phyloP scores from a whole-genome alignment of 37 sponge, comb jelly and placozoan genomes.

The Dysidea cf. avara region DNA sequence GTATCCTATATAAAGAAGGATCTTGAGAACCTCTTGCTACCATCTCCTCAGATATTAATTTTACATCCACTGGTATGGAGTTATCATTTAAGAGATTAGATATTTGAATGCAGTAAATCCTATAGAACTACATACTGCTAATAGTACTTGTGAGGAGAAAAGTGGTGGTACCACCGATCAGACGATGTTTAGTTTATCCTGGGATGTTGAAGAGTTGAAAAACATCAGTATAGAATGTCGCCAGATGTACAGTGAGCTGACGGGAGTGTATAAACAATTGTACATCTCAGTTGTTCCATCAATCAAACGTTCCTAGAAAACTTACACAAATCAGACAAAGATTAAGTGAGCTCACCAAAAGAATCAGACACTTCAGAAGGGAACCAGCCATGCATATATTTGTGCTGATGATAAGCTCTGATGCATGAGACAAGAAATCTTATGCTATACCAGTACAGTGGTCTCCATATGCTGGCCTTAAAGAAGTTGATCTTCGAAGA shows the following conservation, averaged over 20 bases:
- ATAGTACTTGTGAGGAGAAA: slow-evolving; percentile 25
- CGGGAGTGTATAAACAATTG: background rate
- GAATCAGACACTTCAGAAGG: background rate
- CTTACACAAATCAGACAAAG: slow-evolving; percentile 4
- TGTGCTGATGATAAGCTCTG: slow-evolving; percentile 43
- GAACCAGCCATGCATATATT: slow-evolving; percentile 41
- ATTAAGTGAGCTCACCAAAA: background rate
- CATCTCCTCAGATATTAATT: slow-evolving; percentile 2
- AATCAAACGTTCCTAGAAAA: slow-evolving; percentile 8
- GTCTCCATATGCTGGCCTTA: slow-evolving; percentile 30
- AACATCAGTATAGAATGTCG: background rate
- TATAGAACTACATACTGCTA: no score
- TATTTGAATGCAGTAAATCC: background rate
- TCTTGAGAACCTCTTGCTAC: background rate
- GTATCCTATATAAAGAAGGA: background rate
- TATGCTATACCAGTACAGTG: slow-evolving; percentile 53
- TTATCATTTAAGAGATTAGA: background rate
- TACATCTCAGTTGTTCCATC: no score
- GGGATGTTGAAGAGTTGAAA: slow-evolving; percentile 32
- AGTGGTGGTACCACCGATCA: background rate
- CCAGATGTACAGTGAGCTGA: background rate
- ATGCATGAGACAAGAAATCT: slow-evolving; percentile 20
- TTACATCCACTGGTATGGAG: slow-evolving; percentile 3
- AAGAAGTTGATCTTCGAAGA: slow-evolving; percentile 8
- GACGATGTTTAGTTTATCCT: slow-evolving; percentile 26